These are phyloP conservation scores for Salvelinus fontinalis DNA, from an alignment of 2,113 vertebrate species.

Conservation along the genomic window DNA sequence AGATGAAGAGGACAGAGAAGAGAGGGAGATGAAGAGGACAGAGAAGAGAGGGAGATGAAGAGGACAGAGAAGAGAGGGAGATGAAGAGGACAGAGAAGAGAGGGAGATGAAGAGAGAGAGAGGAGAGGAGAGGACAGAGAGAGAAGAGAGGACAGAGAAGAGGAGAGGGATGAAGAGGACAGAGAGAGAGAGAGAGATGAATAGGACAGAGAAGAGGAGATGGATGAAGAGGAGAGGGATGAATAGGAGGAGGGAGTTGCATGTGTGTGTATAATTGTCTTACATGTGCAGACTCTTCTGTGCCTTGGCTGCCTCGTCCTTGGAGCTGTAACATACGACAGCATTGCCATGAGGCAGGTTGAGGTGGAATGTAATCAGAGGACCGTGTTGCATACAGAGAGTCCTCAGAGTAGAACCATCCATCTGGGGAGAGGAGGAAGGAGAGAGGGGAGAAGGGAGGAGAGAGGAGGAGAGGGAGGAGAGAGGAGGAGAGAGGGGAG, in stretches of 20 bases:
- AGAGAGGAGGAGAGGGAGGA: too few relatives aligned
- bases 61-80: too few relatives aligned
- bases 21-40: too few relatives aligned
- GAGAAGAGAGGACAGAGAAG: too few relatives aligned
- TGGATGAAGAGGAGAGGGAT: too few relatives aligned
- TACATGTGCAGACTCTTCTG: slow-evolving; percentile 99
- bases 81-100: neutral
- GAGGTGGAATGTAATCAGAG: slow-evolving; percentile 99
- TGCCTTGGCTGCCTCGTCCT: slow-evolving; percentile 98
- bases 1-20: too few relatives aligned
- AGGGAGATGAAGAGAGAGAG: neutral
- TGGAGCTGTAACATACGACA: slow-evolving; percentile 98
- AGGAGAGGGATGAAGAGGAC: too few relatives aligned
- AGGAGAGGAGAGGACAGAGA: too few relatives aligned
- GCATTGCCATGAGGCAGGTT: slow-evolving; percentile 98
- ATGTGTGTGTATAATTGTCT: slow-evolving; percentile 53
- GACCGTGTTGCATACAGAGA: slow-evolving; percentile 99
- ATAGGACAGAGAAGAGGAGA: too few relatives aligned
- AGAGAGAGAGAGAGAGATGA: too few relatives aligned
- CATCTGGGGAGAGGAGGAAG: slow-evolving; percentile 73
- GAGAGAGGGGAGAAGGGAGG: fast-evolving
- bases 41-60: too few relatives aligned
- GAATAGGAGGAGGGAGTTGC: too few relatives aligned
- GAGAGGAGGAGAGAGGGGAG: fast-evolving
- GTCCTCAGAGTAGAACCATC: slow-evolving; percentile 98